Percentiles rank a stretch among this genome's conserved stretches.
Evolutionary conservation across 2,113 vertebrate species (phyloP).

Genomic region (Antigone vipio): DNA sequence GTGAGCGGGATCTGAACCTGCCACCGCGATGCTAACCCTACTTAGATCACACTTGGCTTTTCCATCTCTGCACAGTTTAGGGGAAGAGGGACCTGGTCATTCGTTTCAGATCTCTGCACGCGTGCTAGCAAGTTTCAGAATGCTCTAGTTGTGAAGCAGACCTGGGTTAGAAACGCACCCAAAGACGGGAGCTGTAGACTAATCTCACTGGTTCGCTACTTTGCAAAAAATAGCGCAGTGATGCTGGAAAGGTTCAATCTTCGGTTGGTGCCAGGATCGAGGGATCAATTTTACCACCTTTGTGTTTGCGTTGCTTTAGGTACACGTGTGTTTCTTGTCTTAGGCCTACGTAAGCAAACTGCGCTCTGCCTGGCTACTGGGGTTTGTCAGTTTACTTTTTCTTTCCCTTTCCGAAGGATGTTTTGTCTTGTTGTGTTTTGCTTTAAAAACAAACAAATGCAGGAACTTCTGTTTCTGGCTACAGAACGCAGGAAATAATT

Average conservation of each 20-base stretch:
- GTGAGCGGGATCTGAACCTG: fast-evolving
- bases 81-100: background rate
- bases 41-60: background rate
- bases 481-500: background rate
- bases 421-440: background rate
- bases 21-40: fast-evolving
- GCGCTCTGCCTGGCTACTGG: too few relatives aligned
- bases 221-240: background rate
- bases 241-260: background rate
- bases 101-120: background rate
- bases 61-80: fast-evolving
- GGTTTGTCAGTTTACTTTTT: background rate
- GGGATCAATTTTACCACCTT: background rate
- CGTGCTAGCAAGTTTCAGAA: background rate
- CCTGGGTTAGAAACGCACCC: background rate
- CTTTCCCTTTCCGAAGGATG: background rate
- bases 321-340: background rate
- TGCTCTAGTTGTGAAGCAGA: too few relatives aligned
- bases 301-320: background rate
- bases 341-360: background rate
- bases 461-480: background rate
- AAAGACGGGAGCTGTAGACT: background rate
- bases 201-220: background rate
- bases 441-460: background rate
- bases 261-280: background rate